Evolutionary conservation across 2,113 vertebrate species (phyloP).

Genomic region (Phodopus roborovskii): DNA sequence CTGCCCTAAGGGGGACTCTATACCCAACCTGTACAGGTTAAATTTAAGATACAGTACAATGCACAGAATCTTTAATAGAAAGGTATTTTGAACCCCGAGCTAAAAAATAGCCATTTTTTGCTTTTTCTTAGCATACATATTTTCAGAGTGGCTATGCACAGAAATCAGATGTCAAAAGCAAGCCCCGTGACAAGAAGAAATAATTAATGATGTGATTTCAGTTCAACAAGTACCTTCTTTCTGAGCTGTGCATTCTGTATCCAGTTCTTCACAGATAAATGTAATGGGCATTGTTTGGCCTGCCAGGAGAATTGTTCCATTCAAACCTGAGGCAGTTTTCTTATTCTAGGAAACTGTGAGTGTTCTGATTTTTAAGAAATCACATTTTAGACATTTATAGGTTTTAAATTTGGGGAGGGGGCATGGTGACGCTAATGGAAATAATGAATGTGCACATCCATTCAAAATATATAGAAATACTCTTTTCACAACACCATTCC

Average conservation of each 20-base stretch:
- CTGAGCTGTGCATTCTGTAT: neutral
- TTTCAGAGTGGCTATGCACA: neutral
- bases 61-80: slow-evolving; percentile 2
- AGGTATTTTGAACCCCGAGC: neutral
- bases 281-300: neutral
- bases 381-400: slow-evolving; percentile 25
- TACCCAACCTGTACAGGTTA: neutral
- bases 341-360: slow-evolving; percentile 13
- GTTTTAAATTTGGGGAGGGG: slow-evolving; percentile 11
- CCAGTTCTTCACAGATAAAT: neutral
- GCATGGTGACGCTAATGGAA: neutral
- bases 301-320: neutral
- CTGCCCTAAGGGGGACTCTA: neutral
- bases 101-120: neutral
- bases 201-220: neutral
- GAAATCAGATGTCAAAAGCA: slow-evolving; percentile 29
- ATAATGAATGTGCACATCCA: slow-evolving; percentile 2
- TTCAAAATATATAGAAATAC: slow-evolving; percentile 8
- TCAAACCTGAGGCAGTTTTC: neutral
- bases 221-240: neutral
- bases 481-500: neutral
- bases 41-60: slow-evolving; percentile 7
- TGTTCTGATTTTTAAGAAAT: slow-evolving; percentile 14
- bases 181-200: neutral
- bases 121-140: neutral